A percentile compares a stretch with the other conserved stretches of the same genome.
Evolutionary conservation across 2,113 vertebrate species (phyloP).

Genomic region (Zonotrichia leucophrys): DNA sequence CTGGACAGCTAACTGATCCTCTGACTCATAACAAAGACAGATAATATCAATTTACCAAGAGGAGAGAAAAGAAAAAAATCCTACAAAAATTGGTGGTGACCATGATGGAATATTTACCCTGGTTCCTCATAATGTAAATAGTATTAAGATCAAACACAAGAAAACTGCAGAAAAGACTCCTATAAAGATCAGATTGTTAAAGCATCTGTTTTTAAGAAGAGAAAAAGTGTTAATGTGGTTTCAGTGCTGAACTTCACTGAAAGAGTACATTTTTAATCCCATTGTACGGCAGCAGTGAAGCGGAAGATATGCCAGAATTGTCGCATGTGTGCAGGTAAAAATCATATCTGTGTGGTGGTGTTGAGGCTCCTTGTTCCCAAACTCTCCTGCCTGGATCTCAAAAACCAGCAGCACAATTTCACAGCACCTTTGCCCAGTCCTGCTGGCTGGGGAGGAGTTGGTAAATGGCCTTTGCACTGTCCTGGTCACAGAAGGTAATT

Average conservation of each 20-base stretch:
- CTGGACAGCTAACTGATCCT: background rate
- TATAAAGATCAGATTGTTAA: background rate
- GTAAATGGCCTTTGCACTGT: background rate
- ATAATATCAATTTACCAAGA: background rate
- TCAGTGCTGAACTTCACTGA: background rate
- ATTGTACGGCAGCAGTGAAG: background rate
- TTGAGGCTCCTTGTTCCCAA: background rate
- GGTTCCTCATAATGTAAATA: background rate
- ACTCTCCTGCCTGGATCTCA: background rate
- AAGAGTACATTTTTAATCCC: background rate
- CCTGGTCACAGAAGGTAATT: background rate
- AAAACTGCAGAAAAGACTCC: background rate
- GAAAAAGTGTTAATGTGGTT: background rate
- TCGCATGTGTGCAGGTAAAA: accelerated
- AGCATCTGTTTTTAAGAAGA: background rate
- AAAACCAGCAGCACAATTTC: accelerated
- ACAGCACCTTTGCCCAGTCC: background rate
- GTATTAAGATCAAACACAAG: background rate
- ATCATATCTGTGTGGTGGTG: accelerated
- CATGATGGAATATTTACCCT: background rate
- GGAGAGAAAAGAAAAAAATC: background rate
- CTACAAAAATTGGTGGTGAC: background rate
- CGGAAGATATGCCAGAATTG: accelerated
- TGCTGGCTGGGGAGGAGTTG: background rate
- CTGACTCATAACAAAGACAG: background rate